phyloP scores from a whole-genome alignment of 2,888 invertebrate species.

The Drosophila mimica region DNA sequence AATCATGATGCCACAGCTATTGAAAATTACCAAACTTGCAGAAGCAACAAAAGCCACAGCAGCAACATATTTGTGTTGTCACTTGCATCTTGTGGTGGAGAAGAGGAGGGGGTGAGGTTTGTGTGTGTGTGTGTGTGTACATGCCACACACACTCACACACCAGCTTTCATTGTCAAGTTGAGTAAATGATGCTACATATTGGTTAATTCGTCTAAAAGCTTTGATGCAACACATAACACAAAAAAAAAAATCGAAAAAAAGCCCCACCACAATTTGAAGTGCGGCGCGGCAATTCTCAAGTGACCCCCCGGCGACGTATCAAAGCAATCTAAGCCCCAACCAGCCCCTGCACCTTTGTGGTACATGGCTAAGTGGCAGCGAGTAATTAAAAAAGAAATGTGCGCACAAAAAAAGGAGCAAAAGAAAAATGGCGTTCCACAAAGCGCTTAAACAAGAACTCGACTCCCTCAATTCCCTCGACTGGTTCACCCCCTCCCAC shows the following conservation, averaged over 20 bases:
- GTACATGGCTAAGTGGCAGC: slow-evolving; percentile 66
- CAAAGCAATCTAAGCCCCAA: slow-evolving; percentile 47
- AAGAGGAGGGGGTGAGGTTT: background rate
- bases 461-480: background rate
- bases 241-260: slow-evolving; percentile 5
- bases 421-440: slow-evolving; percentile 53
- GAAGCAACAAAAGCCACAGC: slow-evolving; percentile 18
- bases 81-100: slow-evolving; percentile 46
- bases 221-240: slow-evolving; percentile 61
- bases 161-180: slow-evolving; percentile 68
- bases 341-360: slow-evolving; percentile 1
- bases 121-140: background rate
- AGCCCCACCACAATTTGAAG: slow-evolving; percentile 44
- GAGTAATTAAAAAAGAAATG: slow-evolving; percentile 77
- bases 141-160: background rate
- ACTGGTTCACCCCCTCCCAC: too few relatives aligned
- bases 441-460: slow-evolving; percentile 46
- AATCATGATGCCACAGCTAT: slow-evolving; percentile 59
- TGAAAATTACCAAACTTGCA: slow-evolving; percentile 37
- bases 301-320: slow-evolving; percentile 62
- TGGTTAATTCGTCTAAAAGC: slow-evolving; percentile 80
- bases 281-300: slow-evolving; percentile 69
- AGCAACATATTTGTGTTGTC: slow-evolving; percentile 54
- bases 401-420: slow-evolving; percentile 65
- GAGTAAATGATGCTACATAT: slow-evolving; percentile 49